phyloP scores from a whole-genome alignment of 2,888 invertebrate species.

The Andrena marginata region DNA sequence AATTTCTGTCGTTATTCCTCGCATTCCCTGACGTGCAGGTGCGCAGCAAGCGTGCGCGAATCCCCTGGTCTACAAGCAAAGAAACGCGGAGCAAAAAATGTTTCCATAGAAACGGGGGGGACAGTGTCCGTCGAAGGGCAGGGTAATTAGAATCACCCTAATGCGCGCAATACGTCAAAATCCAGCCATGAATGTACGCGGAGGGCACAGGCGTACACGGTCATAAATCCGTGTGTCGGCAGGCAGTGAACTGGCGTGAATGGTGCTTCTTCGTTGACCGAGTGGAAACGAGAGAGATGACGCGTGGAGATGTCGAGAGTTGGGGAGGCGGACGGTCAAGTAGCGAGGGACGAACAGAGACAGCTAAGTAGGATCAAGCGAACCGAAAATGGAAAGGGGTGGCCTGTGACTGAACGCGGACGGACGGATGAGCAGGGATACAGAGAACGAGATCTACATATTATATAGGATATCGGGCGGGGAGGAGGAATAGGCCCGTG shows the following conservation, averaged over 20 bases:
- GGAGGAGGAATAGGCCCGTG: background rate
- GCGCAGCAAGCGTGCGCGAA: no score
- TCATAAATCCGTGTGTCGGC: slow-evolving; percentile 81
- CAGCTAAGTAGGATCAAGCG: slow-evolving; percentile 20
- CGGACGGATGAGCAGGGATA: slow-evolving; percentile 25
- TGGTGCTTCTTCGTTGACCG: slow-evolving; percentile 80
- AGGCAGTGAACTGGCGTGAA: slow-evolving; percentile 83
- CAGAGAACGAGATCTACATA: slow-evolving; percentile 45
- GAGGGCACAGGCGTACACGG: slow-evolving; percentile 73
- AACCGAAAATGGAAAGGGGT: slow-evolving; percentile 27
- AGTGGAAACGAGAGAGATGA: slow-evolving; percentile 63
- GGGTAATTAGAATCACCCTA: slow-evolving; percentile 79
- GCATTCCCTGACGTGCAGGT: no score
- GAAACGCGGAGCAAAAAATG: background rate
- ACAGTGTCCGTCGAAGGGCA: no score
- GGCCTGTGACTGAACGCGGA: slow-evolving; percentile 4
- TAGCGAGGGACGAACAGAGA: slow-evolving; percentile 22
- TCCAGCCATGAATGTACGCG: slow-evolving; percentile 74
- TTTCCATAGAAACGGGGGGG: background rate
- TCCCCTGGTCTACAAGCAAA: background rate
- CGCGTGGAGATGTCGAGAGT: slow-evolving; percentile 8
- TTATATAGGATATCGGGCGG: slow-evolving; percentile 32
- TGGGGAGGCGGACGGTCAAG: slow-evolving; percentile 37
- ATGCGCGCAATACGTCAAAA: slow-evolving; percentile 79
- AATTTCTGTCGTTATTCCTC: no score